Base-by-base conservation (phyloP, 1,140 invertebrate genomes). In the Apis dorsata region DNA sequence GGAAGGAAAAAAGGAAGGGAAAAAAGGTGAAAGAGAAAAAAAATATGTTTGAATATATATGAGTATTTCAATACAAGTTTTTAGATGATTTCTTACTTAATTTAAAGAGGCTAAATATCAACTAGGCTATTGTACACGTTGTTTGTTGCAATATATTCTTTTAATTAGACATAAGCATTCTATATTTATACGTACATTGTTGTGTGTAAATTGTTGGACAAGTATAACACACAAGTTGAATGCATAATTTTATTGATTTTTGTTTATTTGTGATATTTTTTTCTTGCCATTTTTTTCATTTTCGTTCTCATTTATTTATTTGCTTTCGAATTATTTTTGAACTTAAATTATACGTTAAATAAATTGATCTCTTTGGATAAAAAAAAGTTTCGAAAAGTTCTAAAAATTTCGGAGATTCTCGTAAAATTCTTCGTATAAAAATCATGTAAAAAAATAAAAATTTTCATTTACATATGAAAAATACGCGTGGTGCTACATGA, bases 141-240 rank as follows among this genome's bases (percentile, higher is more conserved):
- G 60, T 68, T 79, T 63, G 51, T 81, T 34, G 77, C 62, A 71
- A 80, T 86, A 84, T 44, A 60, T 87, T 84, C 12, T 44, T 49
- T 49, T 13, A 69, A 51, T 69, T 51, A 49, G 21, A 13, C 12
- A 11, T 69, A 69, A n/a, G 21, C 66, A 70, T 87, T 87, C 77
- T 57, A 70, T 49, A 34, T 17, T 51, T 51, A 73, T 59, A 44
- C 11, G 10, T 44, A 34, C 55, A 59, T 21, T 59, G 19, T 59
- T 34, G 17, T 19, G 24, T 53, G 10, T 19, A 59, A 19, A 28
- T 21, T 34, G n/a, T 44, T 15, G 21, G 7, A 73, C 12, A 73
- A 59, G 53, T 73, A 34, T 73, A 57, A 55, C 13, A 12, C 7
- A 59, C 24, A 59, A 73, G 44, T 69, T 49, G 3, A 72, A 55